Evolutionary conservation across 2,797 vertebrate genomes (phyloP).

Genomic region (Bradypodion pumilum): DNA sequence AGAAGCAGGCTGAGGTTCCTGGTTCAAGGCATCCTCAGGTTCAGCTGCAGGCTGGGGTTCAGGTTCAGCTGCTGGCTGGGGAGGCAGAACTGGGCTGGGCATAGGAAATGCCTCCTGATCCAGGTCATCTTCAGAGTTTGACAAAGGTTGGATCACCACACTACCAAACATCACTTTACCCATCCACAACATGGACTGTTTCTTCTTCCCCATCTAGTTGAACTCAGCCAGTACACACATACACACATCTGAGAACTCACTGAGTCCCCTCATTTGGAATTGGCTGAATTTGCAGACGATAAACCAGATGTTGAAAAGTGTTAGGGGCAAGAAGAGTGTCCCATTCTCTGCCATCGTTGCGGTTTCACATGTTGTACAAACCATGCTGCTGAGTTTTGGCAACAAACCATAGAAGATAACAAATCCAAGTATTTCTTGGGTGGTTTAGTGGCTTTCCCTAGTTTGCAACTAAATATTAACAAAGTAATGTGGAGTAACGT

Average conservation of each 20-base stretch:
- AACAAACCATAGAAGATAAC: neutral
- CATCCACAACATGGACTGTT: neutral
- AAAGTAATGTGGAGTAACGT: neutral
- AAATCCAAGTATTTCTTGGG: neutral
- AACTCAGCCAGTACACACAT: too few relatives aligned
- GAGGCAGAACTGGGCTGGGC: too few relatives aligned
- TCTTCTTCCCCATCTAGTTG: neutral
- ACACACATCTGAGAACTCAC: neutral
- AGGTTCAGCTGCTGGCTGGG: too few relatives aligned
- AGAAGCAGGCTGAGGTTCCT: too few relatives aligned
- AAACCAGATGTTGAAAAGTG: neutral
- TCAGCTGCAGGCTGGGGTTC: too few relatives aligned
- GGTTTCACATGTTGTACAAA: neutral
- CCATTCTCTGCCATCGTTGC: neutral
- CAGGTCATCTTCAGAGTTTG: too few relatives aligned
- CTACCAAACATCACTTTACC: too few relatives aligned
- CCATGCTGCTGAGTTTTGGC: neutral
- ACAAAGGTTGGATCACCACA: too few relatives aligned
- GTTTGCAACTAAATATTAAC: neutral
- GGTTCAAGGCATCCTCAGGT: too few relatives aligned
- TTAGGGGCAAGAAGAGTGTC: neutral
- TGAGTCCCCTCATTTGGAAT: neutral
- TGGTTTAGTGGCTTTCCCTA: neutral
- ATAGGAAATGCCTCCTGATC: too few relatives aligned
- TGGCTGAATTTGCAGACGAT: neutral